Evolutionary conservation across 1,140 invertebrate species (phyloP).

Genomic region (Adoxophyes honmai): DNA sequence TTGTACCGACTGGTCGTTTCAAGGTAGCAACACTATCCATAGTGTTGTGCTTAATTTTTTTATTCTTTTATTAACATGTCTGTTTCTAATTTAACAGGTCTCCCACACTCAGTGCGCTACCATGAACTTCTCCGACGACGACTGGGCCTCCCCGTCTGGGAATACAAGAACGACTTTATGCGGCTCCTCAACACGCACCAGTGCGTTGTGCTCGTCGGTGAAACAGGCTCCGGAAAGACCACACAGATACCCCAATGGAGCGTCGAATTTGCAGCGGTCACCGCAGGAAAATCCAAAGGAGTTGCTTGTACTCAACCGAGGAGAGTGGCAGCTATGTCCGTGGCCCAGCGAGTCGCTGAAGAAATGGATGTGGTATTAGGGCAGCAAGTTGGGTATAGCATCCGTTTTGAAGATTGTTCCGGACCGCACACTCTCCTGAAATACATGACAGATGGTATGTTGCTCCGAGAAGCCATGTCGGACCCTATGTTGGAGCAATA

Average conservation of each 20-base stretch:
- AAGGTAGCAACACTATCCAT: no score
- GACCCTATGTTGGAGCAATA: slow-evolving; percentile 98
- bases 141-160: slow-evolving; percentile 96
- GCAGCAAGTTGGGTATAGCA: slow-evolving; percentile 95
- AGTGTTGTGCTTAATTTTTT: no score
- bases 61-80: no score
- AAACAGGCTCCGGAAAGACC: slow-evolving; percentile 98
- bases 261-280: slow-evolving; percentile 64
- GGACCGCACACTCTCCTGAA: slow-evolving; percentile 93
- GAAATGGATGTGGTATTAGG: slow-evolving; percentile 99
- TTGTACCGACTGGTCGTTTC: no score
- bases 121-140: slow-evolving; percentile 93
- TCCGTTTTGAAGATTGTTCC: slow-evolving; percentile 99
- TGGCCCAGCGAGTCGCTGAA: slow-evolving; percentile 98
- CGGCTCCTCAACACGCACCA: slow-evolving; percentile 93
- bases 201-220: slow-evolving; percentile 95
- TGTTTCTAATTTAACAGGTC: slow-evolving; percentile 52
- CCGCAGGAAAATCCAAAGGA: slow-evolving; percentile 79
- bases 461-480: slow-evolving; percentile 99
- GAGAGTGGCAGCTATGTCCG: slow-evolving; percentile 99
- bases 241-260: slow-evolving; percentile 93
- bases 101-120: slow-evolving; percentile 89
- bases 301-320: slow-evolving; percentile 99
- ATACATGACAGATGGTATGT: slow-evolving; percentile 99
- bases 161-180: slow-evolving; percentile 98